phyloP scores from a whole-genome alignment of 2,888 invertebrate species.

The Himalopsyche anomala region DNA sequence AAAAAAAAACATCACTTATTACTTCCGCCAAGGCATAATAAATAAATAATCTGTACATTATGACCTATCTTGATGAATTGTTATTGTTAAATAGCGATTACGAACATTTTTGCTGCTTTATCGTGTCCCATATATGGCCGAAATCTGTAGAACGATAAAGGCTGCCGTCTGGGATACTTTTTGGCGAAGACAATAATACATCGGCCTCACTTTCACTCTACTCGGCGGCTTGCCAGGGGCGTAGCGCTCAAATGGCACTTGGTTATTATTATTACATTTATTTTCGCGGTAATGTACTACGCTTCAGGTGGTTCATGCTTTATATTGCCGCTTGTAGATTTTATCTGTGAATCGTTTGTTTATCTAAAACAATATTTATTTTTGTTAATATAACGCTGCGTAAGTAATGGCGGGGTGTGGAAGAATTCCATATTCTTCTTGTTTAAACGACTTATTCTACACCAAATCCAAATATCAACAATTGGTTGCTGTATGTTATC shows the following conservation, averaged over 20 bases:
- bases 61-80: no score
- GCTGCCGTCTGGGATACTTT: conserved; percentile 5
- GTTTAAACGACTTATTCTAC: no score
- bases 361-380: conserved; percentile 15
- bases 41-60: no score
- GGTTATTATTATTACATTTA: not conserved
- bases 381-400: not conserved
- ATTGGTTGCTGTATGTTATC: no score
- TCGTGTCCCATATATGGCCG: conserved; percentile 12
- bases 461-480: no score
- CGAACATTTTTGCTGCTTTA: not conserved
- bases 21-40: no score
- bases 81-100: not conserved
- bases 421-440: no score
- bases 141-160: not conserved
- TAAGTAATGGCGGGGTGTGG: no score
- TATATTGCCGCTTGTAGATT: conserved; percentile 12
- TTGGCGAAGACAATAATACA: conserved; percentile 13
- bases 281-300: not conserved
- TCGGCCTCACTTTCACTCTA: conserved; percentile 8
- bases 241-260: not conserved
- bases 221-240: conserved; percentile 7
- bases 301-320: conserved; percentile 5
- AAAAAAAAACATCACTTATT: no score
- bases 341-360: conserved; percentile 25